Evolutionary conservation across 2,797 vertebrate genomes (phyloP), one percentile per base, ranked within the genome.

Genomic region (Pseudomugil gertrudae): DNA sequence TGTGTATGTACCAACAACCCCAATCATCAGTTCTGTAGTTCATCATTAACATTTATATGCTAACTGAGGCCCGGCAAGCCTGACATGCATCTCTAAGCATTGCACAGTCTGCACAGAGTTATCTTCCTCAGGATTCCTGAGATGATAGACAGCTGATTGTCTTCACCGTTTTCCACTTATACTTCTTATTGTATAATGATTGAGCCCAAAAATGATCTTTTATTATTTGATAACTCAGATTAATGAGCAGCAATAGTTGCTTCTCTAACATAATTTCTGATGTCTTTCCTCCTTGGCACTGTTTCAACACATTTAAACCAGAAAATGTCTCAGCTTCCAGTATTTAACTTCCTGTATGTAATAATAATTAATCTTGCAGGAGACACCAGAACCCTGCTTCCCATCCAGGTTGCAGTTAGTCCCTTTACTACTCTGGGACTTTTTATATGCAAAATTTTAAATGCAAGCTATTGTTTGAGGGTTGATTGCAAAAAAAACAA

Each of bases 401-500:
- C 40, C 11, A 33, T 60, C 23, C 15, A 21, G 26, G 26, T 5
- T 21, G n/a, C 14, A 33, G n/a, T 48, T 36, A 32, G 24, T 11
- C 33, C 7, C 1, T 45, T 4, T 19, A 36, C 29, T 26, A 19
- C 33, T 57, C 5, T n/a, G n/a, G n/a, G n/a, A n/a, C n/a, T 11
- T 35, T 61, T 58, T 53, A 26, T 29, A 35, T 63, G 0, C 4
- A 21, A 32, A 24, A 45, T 15, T 13, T 27, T 53, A 29, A 15
- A 47, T n/a, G 26, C 14, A 5, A 23, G 43, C 27, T 23, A 23
- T 53, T 65, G 29, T 52, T 47, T 59, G 21, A 35, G 40, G 40
- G 14, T 13, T 35, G 17, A 62, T 61, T 58, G 57, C 60, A 58
- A 30, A 73, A 55, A 57, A 27, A 4, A 55, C 32, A 7, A 61